A percentile compares a stretch with the other conserved stretches of the same genome.
Evolutionary conservation across 2,113 vertebrate species (phyloP).

Genomic region (Donacobius atricapilla): DNA sequence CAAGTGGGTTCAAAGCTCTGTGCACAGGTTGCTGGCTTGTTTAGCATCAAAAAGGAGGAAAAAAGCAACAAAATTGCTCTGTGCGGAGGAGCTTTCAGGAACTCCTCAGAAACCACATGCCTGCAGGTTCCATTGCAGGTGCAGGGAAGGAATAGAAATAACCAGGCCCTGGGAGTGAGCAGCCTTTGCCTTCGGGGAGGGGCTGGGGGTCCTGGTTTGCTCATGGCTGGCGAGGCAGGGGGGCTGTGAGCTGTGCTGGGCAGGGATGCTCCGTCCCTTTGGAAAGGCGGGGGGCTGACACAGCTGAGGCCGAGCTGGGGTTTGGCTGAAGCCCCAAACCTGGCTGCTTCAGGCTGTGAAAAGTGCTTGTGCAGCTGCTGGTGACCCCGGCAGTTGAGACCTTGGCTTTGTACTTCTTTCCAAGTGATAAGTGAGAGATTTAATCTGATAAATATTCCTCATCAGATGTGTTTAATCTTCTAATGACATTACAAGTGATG

Average conservation of each 20-base stretch:
- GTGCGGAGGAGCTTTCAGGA: background rate
- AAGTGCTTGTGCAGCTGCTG: background rate
- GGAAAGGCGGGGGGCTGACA: background rate
- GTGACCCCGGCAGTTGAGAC: background rate
- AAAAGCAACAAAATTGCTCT: background rate
- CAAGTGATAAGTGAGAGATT: background rate
- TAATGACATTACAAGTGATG: conserved; percentile 10
- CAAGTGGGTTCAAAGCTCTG: background rate
- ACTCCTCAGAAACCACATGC: background rate
- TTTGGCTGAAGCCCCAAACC: background rate
- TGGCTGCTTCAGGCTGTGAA: background rate
- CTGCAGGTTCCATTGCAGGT: background rate
- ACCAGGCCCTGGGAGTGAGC: background rate
- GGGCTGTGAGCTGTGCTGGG: background rate
- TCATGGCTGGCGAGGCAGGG: background rate
- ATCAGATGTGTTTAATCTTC: background rate
- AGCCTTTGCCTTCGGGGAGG: background rate
- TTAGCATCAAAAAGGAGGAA: background rate
- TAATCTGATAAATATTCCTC: conserved; percentile 14
- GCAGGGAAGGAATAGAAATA: background rate
- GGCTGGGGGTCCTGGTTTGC: background rate
- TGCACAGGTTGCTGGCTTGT: background rate
- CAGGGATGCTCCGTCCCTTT: background rate
- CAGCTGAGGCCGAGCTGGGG: background rate
- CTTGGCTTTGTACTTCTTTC: background rate